Conservation (phyloP, 2,797 vertebrate genomes). For the Phoeniculus purpureus region DNA sequence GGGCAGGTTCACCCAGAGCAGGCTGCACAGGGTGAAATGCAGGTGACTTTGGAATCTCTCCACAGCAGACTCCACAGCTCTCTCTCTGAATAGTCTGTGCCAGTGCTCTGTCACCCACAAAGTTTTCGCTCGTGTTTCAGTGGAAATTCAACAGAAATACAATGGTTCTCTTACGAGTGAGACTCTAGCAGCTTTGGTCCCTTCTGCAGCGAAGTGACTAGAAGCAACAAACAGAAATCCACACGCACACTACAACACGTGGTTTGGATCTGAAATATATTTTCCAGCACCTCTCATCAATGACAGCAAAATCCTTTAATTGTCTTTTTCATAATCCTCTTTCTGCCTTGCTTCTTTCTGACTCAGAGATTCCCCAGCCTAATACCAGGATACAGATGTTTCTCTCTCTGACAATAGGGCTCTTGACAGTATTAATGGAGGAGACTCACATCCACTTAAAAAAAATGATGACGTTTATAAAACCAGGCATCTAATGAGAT, state of each 20-base stretch:
- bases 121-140: too few species aligned
- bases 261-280: background rate
- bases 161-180: background rate
- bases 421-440: background rate
- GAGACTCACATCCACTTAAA: background rate
- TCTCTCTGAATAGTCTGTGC: too few species aligned
- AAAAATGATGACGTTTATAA: background rate
- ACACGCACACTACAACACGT: background rate
- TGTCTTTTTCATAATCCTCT: slow-evolving; percentile 24
- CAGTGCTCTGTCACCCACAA: too few species aligned
- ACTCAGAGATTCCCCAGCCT: background rate
- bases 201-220: background rate
- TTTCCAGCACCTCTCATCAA: background rate
- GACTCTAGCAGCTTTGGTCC: background rate
- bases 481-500: background rate
- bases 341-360: background rate
- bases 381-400: background rate
- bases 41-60: too few species aligned
- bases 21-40: too few species aligned
- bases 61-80: too few species aligned
- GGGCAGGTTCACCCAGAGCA: too few species aligned
- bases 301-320: slow-evolving; percentile 30
- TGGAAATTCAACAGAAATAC: background rate
- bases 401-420: background rate
- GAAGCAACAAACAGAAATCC: background rate